Base-by-base conservation (phyloP, 1,140 invertebrate species). In the Drosophila sp. region DNA sequence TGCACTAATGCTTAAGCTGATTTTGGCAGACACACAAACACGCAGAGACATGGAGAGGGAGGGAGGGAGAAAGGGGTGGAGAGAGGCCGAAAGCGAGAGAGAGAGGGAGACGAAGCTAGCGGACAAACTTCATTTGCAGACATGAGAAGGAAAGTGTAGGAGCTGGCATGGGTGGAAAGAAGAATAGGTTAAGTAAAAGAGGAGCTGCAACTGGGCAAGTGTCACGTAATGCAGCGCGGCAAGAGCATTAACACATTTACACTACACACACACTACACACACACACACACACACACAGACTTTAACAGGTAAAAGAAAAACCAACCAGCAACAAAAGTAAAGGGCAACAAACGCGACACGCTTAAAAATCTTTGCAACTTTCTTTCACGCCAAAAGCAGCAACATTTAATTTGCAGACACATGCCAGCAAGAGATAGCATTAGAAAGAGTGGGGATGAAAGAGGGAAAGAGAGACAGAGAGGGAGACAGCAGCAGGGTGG, bases 341-440 rank as follows among this genome's bases (percentile, higher is more conserved):
- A 27, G 5, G 29, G 51, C 73, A 78, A 69, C 76, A 63, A 62
- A 77, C 62, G 74, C 81, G 82, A 72, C 74, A 86, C 82, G 82
- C 71, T 87, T 86, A 76, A 82, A 87, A 86, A 87, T 86, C 81
- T 82, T 81, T 76, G 82, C 82, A 86, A 86, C 82, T 86, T 86
- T 86, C 82, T 75, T 86, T 86, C 86, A 78, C 82, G 62, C 78
- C 81, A 84, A 80, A 83, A 86, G 81, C 81, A 67, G 82, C 74
- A 87, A 87, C n/a, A 87, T 86, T 86, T 82, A 63, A 86, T 86
- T 86, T 86, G n/a, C n/a, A n/a, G 76, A 86, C 81, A 86, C 71
- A 65, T 53, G 62, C 54, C 54, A 62, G 29, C 65, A 46, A 46
- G 41, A 48, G 54, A 76, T 5, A 59, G 36, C 25, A 43, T 2